phyloP scores from a whole-genome alignment of 2,888 invertebrate species.

The Dastarcus helophoroides region DNA sequence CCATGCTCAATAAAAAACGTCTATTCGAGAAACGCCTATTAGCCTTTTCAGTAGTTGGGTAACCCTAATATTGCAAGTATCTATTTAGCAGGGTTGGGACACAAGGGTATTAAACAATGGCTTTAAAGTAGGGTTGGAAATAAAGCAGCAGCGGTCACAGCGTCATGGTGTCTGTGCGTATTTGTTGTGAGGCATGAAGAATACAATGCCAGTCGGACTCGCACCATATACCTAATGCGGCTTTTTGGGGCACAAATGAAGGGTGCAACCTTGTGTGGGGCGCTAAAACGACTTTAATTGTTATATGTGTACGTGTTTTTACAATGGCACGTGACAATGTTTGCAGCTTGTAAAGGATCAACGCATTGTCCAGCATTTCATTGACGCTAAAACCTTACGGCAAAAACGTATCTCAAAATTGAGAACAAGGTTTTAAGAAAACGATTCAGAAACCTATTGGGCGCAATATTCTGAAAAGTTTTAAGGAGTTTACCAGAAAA shows the following conservation, averaged over 20 bases:
- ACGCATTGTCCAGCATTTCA: slow-evolving; percentile 1
- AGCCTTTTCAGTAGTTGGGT: slow-evolving; percentile 6
- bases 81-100: slow-evolving; percentile 12
- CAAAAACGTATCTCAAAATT: too few relatives aligned
- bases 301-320: slow-evolving; percentile 25
- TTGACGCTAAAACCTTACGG: too few relatives aligned
- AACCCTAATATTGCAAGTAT: slow-evolving; percentile 9
- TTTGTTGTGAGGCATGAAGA: slow-evolving; percentile 6
- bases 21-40: too few relatives aligned
- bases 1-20: too few relatives aligned
- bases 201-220: slow-evolving; percentile 2
- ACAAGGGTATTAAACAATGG: slow-evolving; percentile 8
- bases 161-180: slow-evolving; percentile 16
- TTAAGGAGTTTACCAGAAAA: too few relatives aligned
- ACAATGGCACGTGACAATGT: slow-evolving; percentile 25
- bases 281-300: slow-evolving; percentile 31
- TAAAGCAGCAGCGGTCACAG: slow-evolving; percentile 23
- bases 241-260: slow-evolving; percentile 9
- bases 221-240: slow-evolving; percentile 5
- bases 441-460: too few relatives aligned
- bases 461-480: too few relatives aligned
- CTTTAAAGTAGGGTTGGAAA: slow-evolving; percentile 19
- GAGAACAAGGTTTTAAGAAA: too few relatives aligned
- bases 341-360: slow-evolving; percentile 12
- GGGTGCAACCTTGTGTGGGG: slow-evolving; percentile 7